These are phyloP conservation scores for Scolopax mira DNA, from an alignment of 2,113 vertebrate species.

Conservation along the genomic window DNA sequence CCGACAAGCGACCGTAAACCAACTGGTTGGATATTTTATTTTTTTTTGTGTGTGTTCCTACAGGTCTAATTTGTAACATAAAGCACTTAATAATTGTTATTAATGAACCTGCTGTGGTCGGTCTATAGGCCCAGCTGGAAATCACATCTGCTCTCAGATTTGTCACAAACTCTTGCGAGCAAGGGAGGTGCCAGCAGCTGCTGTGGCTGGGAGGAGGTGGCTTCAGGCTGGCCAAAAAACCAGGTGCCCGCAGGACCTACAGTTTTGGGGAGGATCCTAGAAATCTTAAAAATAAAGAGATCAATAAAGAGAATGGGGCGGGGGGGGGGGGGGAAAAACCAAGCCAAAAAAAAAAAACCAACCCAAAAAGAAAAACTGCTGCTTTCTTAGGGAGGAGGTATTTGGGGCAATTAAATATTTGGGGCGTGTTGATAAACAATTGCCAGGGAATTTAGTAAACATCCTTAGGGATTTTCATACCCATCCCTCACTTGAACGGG, in stretches of 20 bases:
- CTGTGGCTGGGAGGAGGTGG: slow-evolving; percentile 49
- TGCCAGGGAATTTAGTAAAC: neutral
- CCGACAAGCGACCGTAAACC: slow-evolving; percentile 65
- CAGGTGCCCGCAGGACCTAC: rapidly evolving
- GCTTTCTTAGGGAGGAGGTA: neutral
- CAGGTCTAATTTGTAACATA: slow-evolving; percentile 76
- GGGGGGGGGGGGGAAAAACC: too few species aligned
- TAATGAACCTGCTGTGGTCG: slow-evolving; percentile 75
- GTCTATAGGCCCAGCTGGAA: slow-evolving; percentile 79
- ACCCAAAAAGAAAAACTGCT: neutral
- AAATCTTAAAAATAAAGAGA: neutral
- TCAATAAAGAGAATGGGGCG: too few species aligned
- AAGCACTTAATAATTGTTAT: slow-evolving; percentile 83
- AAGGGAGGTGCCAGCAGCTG: slow-evolving; percentile 29
- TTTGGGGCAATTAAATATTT: neutral
- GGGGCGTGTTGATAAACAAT: neutral
- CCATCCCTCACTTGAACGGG: neutral
- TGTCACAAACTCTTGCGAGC: neutral
- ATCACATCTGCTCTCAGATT: slow-evolving; percentile 71
- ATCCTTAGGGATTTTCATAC: neutral
- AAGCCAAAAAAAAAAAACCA: too few species aligned
- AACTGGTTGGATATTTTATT: slow-evolving; percentile 57
- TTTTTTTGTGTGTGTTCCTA: slow-evolving; percentile 66
- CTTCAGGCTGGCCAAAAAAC: slow-evolving; percentile 34
- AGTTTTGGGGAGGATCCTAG: neutral